Evolutionary conservation across 2,113 vertebrate species (phyloP).

Genomic region (Halcyon malimbica): DNA sequence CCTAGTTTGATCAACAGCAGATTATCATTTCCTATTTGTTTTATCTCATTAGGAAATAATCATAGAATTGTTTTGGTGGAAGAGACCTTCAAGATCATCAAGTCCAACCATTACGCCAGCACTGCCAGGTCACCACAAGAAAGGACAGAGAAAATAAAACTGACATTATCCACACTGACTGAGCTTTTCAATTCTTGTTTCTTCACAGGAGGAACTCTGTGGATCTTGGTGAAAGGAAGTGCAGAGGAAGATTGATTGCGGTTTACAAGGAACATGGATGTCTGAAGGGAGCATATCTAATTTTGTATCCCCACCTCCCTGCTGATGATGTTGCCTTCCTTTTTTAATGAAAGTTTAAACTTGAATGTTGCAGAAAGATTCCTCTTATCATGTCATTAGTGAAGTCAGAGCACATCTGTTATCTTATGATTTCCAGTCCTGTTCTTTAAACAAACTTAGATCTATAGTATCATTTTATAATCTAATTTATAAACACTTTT

Average conservation of each 20-base stretch:
- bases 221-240: background rate
- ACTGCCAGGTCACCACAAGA: background rate
- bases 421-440: background rate
- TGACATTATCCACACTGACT: fast-evolving
- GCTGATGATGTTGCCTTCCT: background rate
- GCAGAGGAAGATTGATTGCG: background rate
- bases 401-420: background rate
- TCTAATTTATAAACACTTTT: conserved; percentile 3
- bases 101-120: too few species aligned
- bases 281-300: background rate
- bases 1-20: background rate
- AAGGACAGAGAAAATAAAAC: background rate
- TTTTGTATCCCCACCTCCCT: background rate
- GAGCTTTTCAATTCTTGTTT: background rate
- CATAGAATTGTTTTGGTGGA: too few species aligned
- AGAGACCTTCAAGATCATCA: too few species aligned
- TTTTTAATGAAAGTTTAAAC: background rate
- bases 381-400: background rate
- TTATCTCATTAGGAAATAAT: background rate
- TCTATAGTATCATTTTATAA: background rate
- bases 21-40: background rate
- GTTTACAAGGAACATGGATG: background rate
- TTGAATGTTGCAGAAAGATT: background rate
- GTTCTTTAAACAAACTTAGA: background rate
- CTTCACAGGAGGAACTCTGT: background rate